Percentiles rank a stretch among this genome's conserved stretches.
Conservation (phyloP, 2,888 invertebrate species). For the Andricus curvator region DNA sequence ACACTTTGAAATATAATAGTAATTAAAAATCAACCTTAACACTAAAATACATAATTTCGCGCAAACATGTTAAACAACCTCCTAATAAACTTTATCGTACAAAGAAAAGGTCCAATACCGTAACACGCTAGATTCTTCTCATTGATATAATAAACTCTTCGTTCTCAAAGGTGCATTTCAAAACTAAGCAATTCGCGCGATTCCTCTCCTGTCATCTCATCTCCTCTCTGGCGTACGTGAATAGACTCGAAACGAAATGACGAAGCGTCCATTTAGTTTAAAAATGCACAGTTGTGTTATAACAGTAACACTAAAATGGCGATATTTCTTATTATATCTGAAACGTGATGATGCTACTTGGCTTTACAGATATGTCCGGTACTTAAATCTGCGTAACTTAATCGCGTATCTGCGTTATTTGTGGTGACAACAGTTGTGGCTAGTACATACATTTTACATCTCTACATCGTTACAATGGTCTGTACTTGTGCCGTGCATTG, state of each 20-base stretch:
- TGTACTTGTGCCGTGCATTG: conserved; percentile 67
- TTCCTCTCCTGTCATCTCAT: not conserved
- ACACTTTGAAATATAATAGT: conserved; percentile 59
- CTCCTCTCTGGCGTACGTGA: not conserved
- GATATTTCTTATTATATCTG: conserved; percentile 51
- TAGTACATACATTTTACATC: conserved; percentile 65
- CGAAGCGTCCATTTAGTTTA: conserved; percentile 43
- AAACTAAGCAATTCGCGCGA: conserved; percentile 51
- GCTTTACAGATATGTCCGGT: conserved; percentile 73
- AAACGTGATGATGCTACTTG: conserved; percentile 68
- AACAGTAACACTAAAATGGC: conserved; percentile 61
- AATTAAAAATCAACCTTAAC: conserved; percentile 56
- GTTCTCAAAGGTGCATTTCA: conserved; percentile 56
- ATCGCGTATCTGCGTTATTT: conserved; percentile 24
- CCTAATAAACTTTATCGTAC: conserved; percentile 68
- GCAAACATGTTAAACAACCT: conserved; percentile 61
- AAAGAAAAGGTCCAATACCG: conserved; percentile 60
- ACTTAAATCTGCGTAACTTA: conserved; percentile 64
- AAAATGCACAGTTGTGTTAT: conserved; percentile 56
- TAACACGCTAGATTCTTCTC: conserved; percentile 36
- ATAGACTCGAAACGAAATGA: conserved; percentile 14
- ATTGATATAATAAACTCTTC: conserved; percentile 41
- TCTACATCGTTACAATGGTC: conserved; percentile 61
- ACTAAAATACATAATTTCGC: conserved; percentile 59
- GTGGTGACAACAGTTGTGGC: conserved; percentile 72